Evolutionary conservation across 1,140 invertebrate genomes (phyloP).

Genomic region (Meloidogyne exigua): DNA sequence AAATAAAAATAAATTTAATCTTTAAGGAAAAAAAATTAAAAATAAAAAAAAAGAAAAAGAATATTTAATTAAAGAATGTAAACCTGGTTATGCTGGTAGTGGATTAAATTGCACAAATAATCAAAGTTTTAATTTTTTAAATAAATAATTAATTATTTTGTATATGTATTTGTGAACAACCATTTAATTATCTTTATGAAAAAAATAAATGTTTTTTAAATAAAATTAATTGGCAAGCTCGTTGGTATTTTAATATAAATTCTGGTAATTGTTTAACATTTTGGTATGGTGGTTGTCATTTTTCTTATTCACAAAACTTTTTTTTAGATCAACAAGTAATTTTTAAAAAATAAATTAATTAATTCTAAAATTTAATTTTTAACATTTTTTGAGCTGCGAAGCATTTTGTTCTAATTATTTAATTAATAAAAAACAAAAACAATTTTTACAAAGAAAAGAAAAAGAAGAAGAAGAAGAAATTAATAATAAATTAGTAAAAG

Average conservation of each 20-base stretch:
- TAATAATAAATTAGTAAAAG: neutral
- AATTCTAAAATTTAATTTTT: neutral
- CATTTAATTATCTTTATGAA: slow-evolving; percentile 49
- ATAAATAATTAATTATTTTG: too few relatives aligned
- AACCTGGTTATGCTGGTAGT: slow-evolving; percentile 41
- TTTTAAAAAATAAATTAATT: neutral
- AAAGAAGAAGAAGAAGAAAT: too few relatives aligned
- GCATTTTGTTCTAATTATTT: slow-evolving; percentile 28
- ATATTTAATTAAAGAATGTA: slow-evolving; percentile 46
- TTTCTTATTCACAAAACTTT: slow-evolving; percentile 40
- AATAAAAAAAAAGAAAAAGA: slow-evolving; percentile 42
- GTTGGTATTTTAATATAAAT: slow-evolving; percentile 35
- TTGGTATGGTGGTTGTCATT: slow-evolving; percentile 56
- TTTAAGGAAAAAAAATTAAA: neutral
- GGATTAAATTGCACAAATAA: slow-evolving; percentile 48
- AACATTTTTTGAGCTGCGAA: slow-evolving; percentile 27
- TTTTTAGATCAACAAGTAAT: slow-evolving; percentile 43
- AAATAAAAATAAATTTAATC: neutral
- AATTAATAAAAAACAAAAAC: neutral
- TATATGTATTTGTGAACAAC: slow-evolving; percentile 36
- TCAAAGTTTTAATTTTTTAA: slow-evolving; percentile 21
- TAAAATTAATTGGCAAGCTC: slow-evolving; percentile 29
- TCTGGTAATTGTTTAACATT: slow-evolving; percentile 43
- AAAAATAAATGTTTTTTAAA: slow-evolving; percentile 24
- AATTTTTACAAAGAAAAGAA: neutral